Conservation (phyloP, 2,797 vertebrate species). For the Choloepus didactylus region DNA sequence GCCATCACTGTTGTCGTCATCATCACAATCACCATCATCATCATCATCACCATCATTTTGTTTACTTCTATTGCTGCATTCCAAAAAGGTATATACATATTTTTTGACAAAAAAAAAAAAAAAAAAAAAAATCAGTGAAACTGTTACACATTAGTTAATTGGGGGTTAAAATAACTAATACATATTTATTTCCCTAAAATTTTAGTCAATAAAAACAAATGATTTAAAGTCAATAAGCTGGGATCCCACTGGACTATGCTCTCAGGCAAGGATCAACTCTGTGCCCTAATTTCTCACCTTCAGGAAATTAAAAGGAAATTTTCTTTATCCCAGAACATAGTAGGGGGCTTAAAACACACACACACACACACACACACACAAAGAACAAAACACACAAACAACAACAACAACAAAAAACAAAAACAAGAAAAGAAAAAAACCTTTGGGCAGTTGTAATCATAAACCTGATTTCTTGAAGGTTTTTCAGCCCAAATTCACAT, state of each 20-base stretch:
- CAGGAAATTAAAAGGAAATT: background rate
- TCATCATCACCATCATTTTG: background rate
- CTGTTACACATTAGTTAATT: background rate
- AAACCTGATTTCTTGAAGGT: no score
- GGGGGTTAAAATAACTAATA: background rate
- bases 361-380: no score
- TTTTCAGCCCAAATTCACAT: no score
- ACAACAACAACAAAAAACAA: no score
- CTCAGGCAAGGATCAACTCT: background rate
- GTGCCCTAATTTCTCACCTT: background rate
- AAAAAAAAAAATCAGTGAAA: background rate
- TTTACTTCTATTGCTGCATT: background rate
- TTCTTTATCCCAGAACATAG: no score
- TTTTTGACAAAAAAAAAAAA: background rate
- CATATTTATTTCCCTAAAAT: background rate
- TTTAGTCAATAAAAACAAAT: background rate
- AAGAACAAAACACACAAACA: no score
- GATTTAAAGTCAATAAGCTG: background rate
- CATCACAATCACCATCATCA: background rate
- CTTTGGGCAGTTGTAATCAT: no score
- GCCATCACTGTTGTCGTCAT: background rate
- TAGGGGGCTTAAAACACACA: no score
- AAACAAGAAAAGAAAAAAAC: no score
- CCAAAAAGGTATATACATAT: background rate
- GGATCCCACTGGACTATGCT: background rate